A percentile compares a stretch with the other conserved stretches of the same genome.
phyloP scores from a whole-genome alignment of 2,888 invertebrate species.

The Helobdella robusta region DNA sequence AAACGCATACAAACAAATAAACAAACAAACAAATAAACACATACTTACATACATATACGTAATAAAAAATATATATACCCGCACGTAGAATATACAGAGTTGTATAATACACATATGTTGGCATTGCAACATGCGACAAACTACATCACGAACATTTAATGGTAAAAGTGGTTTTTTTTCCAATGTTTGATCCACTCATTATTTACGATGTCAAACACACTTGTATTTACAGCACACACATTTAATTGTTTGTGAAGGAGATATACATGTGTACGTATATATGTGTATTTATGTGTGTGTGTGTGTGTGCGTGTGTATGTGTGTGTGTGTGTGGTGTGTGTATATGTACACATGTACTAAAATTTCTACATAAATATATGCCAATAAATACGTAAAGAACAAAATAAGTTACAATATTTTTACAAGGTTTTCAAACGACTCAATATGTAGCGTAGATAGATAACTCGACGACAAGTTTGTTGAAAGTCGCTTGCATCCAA shows the following conservation, averaged over 20 bases:
- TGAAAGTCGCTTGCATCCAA: too few species aligned
- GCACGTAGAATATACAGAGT: not conserved
- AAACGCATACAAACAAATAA: not conserved
- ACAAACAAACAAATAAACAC: not conserved
- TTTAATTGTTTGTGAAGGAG: too few species aligned
- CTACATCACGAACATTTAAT: too few species aligned
- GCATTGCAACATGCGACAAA: not conserved
- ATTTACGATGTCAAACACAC: too few species aligned
- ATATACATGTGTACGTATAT: not conserved
- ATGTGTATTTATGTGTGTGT: not conserved
- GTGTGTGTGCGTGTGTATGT: slow-evolving; percentile 4
- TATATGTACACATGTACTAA: not conserved
- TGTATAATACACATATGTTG: not conserved
- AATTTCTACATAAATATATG: not conserved
- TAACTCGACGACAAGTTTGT: too few species aligned
- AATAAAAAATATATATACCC: not conserved
- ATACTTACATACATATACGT: not conserved
- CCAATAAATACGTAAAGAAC: too few species aligned
- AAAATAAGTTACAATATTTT: too few species aligned
- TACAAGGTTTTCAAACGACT: too few species aligned
- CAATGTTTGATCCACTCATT: too few species aligned
- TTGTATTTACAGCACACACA: too few species aligned
- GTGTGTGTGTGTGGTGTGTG: not conserved
- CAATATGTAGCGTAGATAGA: too few species aligned
- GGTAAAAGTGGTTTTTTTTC: too few species aligned